phyloP scores from a whole-genome alignment of 2,113 vertebrate species.

The Acanthochromis polyacanthus region DNA sequence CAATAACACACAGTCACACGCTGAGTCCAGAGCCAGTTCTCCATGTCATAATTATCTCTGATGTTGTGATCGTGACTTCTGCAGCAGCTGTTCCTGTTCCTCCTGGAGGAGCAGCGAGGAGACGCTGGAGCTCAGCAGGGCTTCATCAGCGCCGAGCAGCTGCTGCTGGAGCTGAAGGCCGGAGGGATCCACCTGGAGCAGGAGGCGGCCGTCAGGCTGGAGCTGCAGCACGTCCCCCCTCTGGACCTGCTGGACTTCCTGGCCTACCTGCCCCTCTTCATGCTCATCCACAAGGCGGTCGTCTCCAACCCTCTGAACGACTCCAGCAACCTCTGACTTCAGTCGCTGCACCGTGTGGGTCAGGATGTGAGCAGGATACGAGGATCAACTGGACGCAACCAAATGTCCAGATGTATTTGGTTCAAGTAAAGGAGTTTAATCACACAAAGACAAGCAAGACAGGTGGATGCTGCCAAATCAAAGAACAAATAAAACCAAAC shows the following conservation, averaged over 20 bases:
- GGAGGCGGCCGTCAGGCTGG: conserved; percentile 58
- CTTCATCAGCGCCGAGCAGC: conserved; percentile 77
- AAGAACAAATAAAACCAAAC: too few species aligned
- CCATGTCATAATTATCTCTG: conserved; percentile 17
- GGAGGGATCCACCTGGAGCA: conserved; percentile 74
- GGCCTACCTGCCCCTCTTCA: conserved; percentile 79
- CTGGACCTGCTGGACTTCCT: conserved; percentile 82
- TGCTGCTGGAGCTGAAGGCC: conserved; percentile 81
- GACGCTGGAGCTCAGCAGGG: conserved; percentile 18
- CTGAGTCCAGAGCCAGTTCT: not conserved
- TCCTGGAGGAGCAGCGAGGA: conserved; percentile 72
- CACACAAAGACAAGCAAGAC: too few species aligned
- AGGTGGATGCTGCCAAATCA: too few species aligned
- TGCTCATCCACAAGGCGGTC: conserved; percentile 80
- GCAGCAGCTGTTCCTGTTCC: conserved; percentile 84
- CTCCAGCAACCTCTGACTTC: conserved; percentile 69
- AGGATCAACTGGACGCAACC: too few species aligned
- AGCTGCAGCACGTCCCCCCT: conserved; percentile 63
- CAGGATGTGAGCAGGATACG: too few species aligned
- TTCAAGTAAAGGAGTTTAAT: too few species aligned
- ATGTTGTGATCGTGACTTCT: not conserved
- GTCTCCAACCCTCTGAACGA: conserved; percentile 76
- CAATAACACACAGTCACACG: conserved; percentile 43
- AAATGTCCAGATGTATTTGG: too few species aligned
- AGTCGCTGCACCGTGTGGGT: not conserved